Evolutionary conservation across 2,888 invertebrate genomes (phyloP), one percentile per base, ranked within the genome.

Genomic region (Polyommatus icarus): DNA sequence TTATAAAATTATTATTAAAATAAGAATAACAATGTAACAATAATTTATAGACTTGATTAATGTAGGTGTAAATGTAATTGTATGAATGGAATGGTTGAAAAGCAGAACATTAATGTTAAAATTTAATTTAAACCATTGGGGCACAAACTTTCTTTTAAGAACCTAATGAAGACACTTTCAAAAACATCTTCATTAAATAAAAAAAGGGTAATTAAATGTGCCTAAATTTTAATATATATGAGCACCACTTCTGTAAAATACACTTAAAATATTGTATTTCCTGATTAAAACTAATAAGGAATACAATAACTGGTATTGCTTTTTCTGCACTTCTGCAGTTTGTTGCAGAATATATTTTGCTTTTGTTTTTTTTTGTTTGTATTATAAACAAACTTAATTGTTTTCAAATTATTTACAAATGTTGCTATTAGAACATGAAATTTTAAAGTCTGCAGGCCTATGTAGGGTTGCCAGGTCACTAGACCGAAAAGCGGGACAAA

Each of bases 1-100:
- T 76, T 79, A 76, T 76, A 67, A 46, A 76, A 78, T 79, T 75
- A 71, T 59, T 80, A 79, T 78, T 78, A 79, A 76, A 79, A 78
- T 78, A 78, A 79, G 77, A 80, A 80, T 82, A 83, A 84, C 82
- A 81, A 77, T 82, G 82, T 84, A 85, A 84, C 83, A 84, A 83
- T 83, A 84, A 84, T 81, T 81, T 79, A 84, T 84, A 83, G 84
- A 85, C 84, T 85, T 85, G 78, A 82, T 84, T 82, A 82, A 81
- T 82, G 78, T 82, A 82, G 79, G 75, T 71, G 75, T 78, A 78
- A 67, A 77, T 80, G 78, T 76, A 84, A 86, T 84, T 71, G 36
- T 77, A 77, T 71, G 71, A 71, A 71, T 71, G 50, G 29, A 71
- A 72, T 36, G 57, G 71, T 71, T 77, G 57, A 75, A 50, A 54